A percentile compares a stretch with the other conserved stretches of the same genome.
Conservation (phyloP, 2,888 invertebrate genomes). For the Odontocerum albicorne region DNA sequence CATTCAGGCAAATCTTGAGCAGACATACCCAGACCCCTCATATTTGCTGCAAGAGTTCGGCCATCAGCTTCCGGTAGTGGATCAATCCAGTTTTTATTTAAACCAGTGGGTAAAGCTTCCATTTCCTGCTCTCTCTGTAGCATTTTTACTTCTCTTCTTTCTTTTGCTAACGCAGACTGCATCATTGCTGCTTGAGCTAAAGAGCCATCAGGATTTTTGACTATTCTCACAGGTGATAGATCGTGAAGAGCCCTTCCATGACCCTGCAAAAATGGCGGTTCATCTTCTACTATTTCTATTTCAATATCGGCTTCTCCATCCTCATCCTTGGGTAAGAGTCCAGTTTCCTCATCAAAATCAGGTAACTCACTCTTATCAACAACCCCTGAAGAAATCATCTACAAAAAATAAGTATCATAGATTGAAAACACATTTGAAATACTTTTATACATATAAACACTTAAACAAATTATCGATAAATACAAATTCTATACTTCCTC, state of each 20-base stretch:
- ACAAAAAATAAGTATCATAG: conserved; percentile 34
- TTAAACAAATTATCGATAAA: conserved; percentile 6
- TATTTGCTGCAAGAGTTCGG: conserved; percentile 71
- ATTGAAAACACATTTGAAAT: neutral
- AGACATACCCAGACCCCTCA: conserved; percentile 81
- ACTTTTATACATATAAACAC: too few species aligned
- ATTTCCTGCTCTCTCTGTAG: conserved; percentile 91
- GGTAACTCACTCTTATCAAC: conserved; percentile 93
- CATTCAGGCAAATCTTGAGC: conserved; percentile 96
- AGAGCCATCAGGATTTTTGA: conserved; percentile 99
- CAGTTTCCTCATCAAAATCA: conserved; percentile 97
- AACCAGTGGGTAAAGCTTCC: conserved; percentile 77
- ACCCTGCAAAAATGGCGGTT: conserved; percentile 95
- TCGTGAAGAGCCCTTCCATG: conserved; percentile 90
- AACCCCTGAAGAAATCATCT: conserved; percentile 91
- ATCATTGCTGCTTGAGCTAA: conserved; percentile 99
- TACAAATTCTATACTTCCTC: conserved; percentile 26
- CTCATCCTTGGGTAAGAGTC: conserved; percentile 86
- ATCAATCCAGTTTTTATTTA: conserved; percentile 96
- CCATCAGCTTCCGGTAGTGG: conserved; percentile 85
- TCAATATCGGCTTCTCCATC: conserved; percentile 96
- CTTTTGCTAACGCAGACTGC: conserved; percentile 98
- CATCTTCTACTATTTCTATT: conserved; percentile 98
- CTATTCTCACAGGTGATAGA: conserved; percentile 90
- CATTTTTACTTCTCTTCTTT: conserved; percentile 95